Base-by-base conservation (phyloP, 2,113 vertebrate genomes). In the Vireo altiloquus region DNA sequence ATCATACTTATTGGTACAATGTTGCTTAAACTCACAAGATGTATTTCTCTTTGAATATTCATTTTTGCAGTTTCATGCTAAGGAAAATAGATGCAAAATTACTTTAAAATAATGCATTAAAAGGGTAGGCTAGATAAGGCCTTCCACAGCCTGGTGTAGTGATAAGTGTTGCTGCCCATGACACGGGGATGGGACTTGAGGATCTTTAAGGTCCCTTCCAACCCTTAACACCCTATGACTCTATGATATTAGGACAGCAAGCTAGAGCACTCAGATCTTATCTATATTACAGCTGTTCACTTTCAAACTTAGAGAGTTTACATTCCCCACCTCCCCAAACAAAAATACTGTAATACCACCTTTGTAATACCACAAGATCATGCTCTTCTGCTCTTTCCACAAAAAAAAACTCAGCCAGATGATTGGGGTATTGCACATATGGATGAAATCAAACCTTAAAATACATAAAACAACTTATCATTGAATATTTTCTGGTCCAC, bases 161-260 rank as follows among this genome's bases (percentile, higher is more conserved):
- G 30, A 15, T 16, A 35, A 12, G 3, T 23, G 8, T 6, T 49
- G 35, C 25, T 42, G 15, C 13, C 35, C 7, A 8, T 61, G 30
- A 15, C 0, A 0, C 9, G 2, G 2, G 2, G 11, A 2, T 53
- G 21, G 17, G 14, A 35, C 25, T 23, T 19, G 5, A 20, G 54
- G 20, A 40, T 30, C 17, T 47, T 76, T 69, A 23, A 35, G 25
- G 10, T 40, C 35, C 31, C 10, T 69, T 90, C 25, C 11, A 49
- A 15, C 8, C 11, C 25, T 69, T 15, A 40, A 54, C 2, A 1
- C 44, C 10, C 11, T 65, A 6, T 20, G 15, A 37, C 44, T 24
- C 19, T 17, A 1, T 17, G n/a, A 35, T 66, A 27, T 31, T 35
- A 40, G 25, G 18, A 31, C 0, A 25, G 47, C 31, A 54, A 64